phyloP scores from a whole-genome alignment of 2,797 vertebrate genomes.

The Clamator glandarius region DNA sequence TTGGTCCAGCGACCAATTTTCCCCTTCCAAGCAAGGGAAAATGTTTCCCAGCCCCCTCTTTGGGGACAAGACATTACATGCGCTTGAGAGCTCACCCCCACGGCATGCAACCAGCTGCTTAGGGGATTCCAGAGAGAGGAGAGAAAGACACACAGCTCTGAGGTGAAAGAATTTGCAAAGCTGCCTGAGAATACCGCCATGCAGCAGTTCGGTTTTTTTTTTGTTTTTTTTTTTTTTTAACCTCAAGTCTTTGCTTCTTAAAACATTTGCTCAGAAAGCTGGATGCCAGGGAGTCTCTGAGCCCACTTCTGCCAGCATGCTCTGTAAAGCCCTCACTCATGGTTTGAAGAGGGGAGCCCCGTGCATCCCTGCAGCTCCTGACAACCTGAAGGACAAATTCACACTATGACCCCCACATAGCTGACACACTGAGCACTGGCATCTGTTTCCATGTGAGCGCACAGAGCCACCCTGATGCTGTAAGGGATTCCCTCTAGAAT shows the following conservation, averaged over 20 bases:
- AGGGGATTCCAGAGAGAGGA: not conserved
- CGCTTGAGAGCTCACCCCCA: not conserved
- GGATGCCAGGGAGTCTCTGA: not conserved
- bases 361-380: not conserved
- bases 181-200: constrained; percentile 38
- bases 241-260: constrained; percentile 22
- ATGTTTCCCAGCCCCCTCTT: not conserved
- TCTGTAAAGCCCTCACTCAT: not conserved
- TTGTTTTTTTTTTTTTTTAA: constrained; percentile 55
- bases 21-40: not conserved
- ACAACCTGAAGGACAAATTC: not conserved
- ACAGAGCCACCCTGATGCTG: not conserved
- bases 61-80: not conserved
- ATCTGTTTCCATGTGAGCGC: accelerated
- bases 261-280: constrained; percentile 35
- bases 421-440: not conserved
- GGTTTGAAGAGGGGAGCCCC: not conserved
- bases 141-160: not conserved
- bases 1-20: not conserved
- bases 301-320: accelerated
- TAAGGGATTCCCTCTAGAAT: not conserved
- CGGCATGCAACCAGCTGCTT: not conserved
- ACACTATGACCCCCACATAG: accelerated
- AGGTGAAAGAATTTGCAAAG: constrained; percentile 49
- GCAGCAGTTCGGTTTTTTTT: constrained; percentile 47